Evolutionary conservation across 2,888 invertebrate genomes (phyloP), one percentile per base, ranked within the genome.

Genomic region (Agrochola litura): DNA sequence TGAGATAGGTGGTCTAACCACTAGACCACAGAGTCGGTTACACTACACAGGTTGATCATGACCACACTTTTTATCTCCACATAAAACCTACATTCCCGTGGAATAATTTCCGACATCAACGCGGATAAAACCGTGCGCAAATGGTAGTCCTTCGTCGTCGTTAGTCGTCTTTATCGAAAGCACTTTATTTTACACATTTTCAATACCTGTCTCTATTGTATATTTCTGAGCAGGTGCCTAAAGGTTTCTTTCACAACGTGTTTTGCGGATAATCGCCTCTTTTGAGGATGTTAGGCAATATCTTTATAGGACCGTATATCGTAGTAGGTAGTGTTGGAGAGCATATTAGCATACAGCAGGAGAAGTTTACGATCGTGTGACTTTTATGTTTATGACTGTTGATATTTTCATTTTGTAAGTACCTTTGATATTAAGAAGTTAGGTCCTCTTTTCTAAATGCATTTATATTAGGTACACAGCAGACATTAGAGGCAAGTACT

Each of bases 151-250:
- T 63, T 70, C 56, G 58, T 60, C 61, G 65, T 66, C 69, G n/a
- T n/a, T n/a, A n/a, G n/a, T n/a, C n/a, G n/a, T 68, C 25, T 49
- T 66, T 61, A 56, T 71, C 64, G 54, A 70, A 63, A 73, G 30
- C 56, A 86, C 78, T 83, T 71, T 73, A 82, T 67, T 73, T 70
- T 12, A 64, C 67, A 64, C 72, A 56, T 70, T 70, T 73, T 52
- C 30, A 43, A 25, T 54, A 68, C 46, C n/a, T 84, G 41, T 25
- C 30, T 56, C n/a, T 54, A 25, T 67, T 41, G 25, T 82, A 71
- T 68, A 71, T 67, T 61, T 61, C 60, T 30, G 61, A 54, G 6
- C 16, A 70, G 30, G 8, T 49, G n/a, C 41, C 6, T 19, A 56
- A 63, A 76, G 30, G 19, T 49, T 49, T 72, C n/a, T 66, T 63